phyloP scores from a whole-genome alignment of 2,113 vertebrate genomes.

The Merops nubicus region DNA sequence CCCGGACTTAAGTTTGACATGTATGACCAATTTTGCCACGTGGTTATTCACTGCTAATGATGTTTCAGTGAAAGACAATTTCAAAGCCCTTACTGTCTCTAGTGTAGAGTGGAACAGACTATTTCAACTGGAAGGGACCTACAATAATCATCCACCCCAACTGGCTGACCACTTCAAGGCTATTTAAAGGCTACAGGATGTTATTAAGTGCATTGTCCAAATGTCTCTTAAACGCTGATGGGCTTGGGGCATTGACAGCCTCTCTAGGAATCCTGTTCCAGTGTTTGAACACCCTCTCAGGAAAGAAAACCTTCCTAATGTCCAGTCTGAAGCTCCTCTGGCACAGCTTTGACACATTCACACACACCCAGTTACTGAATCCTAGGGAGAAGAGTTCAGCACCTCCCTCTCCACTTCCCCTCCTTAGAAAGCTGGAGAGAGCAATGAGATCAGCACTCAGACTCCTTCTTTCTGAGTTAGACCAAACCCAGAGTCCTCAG shows the following conservation, averaged over 20 bases:
- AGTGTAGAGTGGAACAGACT: neutral
- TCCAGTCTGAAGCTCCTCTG: neutral
- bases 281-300: fast-evolving
- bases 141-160: neutral
- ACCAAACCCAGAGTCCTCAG: fast-evolving
- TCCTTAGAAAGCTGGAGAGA: neutral
- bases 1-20: neutral
- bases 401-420: fast-evolving
- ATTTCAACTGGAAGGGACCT: neutral
- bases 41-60: neutral
- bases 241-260: too few species aligned
- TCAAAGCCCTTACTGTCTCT: neutral
- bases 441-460: fast-evolving
- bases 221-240: neutral
- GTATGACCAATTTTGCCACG: neutral
- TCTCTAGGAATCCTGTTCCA: neutral
- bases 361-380: fast-evolving
- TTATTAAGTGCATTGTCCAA: neutral
- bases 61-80: neutral
- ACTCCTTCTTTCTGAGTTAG: neutral
- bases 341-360: neutral
- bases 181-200: neutral
- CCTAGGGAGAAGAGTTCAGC: neutral
- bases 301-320: neutral
- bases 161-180: neutral